Conservation (phyloP, 2,113 vertebrate genomes). For the Stegostoma tigrinum region DNA sequence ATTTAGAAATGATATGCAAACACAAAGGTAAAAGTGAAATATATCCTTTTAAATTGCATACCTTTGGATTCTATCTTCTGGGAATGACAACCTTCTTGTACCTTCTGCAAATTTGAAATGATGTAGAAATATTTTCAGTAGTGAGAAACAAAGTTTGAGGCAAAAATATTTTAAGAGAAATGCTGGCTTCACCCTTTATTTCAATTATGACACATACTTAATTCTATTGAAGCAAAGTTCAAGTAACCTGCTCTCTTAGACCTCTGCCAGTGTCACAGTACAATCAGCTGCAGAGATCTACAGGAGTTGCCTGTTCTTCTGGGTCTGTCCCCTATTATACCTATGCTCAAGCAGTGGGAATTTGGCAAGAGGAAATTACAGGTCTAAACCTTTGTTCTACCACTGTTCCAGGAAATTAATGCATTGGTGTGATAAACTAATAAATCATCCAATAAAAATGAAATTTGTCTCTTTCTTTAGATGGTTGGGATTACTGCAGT, state of each 20-base stretch:
- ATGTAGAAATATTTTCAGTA: background rate
- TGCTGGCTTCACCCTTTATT: background rate
- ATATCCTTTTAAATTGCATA: background rate
- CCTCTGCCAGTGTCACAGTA: background rate
- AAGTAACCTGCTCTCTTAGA: background rate
- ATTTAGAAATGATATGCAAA: background rate
- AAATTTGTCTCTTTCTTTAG: background rate
- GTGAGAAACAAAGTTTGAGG: background rate
- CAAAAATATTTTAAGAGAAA: background rate
- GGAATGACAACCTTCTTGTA: background rate
- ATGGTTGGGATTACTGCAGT: background rate
- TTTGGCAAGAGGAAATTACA: background rate
- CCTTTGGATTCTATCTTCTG: background rate
- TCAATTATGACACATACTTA: background rate
- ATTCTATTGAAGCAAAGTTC: background rate
- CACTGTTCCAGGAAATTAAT: background rate
- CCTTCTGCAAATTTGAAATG: background rate
- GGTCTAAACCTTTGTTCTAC: background rate
- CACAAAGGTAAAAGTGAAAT: background rate
- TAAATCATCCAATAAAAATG: background rate
- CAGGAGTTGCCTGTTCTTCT: background rate
- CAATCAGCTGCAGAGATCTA: background rate
- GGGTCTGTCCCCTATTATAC: background rate
- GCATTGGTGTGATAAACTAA: background rate
- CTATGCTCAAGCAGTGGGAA: background rate